phyloP scores from a whole-genome alignment of 2,888 invertebrate species.

The Netelia virgata region DNA sequence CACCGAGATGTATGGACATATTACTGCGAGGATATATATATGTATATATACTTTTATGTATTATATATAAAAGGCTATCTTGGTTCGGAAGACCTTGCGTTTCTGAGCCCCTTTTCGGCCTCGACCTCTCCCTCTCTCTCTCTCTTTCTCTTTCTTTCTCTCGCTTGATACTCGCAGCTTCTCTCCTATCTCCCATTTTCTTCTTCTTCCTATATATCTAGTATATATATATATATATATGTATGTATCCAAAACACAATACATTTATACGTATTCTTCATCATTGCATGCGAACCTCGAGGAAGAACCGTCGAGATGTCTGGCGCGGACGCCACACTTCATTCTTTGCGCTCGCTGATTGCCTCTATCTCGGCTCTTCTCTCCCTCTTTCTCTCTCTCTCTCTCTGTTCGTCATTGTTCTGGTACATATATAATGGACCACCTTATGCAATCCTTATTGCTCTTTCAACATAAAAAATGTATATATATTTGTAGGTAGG shows the following conservation, averaged over 20 bases:
- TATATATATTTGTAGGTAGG: no score
- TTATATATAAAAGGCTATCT: constrained; percentile 14
- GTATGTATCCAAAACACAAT: no score
- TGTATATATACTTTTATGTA: constrained; percentile 6
- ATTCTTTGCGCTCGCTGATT: neutral
- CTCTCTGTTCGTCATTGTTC: neutral
- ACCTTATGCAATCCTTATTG: no score
- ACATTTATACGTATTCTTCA: no score
- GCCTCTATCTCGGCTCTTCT: neutral
- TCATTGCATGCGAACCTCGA: neutral
- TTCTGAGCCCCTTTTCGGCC: constrained; percentile 56
- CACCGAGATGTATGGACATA: constrained; percentile 46
- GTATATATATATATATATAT: no score
- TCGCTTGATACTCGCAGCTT: constrained; percentile 17
- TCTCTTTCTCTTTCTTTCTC: constrained; percentile 17
- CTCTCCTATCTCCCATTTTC: neutral
- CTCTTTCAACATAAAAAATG: no score
- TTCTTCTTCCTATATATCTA: neutral
- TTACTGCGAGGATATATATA: neutral
- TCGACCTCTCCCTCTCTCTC: constrained; percentile 29
- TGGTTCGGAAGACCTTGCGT: constrained; percentile 54
- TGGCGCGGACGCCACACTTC: neutral
- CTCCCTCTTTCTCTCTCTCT: neutral
- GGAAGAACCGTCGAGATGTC: constrained; percentile 12
- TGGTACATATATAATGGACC: no score